A percentile compares a stretch with the other conserved stretches of the same genome.
Conservation (phyloP, 2,113 vertebrate genomes). For the Tragelaphus strepsiceros region DNA sequence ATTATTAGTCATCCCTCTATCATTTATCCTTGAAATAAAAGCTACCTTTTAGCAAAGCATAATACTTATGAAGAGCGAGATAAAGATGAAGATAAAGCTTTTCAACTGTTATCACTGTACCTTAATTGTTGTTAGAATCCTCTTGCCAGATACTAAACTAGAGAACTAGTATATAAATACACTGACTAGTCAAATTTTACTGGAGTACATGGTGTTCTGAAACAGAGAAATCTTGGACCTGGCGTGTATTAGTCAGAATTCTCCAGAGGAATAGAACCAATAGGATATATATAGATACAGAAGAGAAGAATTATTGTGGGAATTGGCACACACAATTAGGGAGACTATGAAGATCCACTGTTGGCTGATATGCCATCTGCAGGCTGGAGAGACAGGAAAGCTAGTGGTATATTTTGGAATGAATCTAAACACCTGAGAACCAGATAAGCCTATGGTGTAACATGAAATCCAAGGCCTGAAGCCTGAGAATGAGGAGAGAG, state of each 20-base stretch:
- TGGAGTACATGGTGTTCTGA: not conserved
- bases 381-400: not conserved
- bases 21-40: not conserved
- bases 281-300: not conserved
- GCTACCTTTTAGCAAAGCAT: not conserved
- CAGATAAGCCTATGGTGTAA: not conserved
- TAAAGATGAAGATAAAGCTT: not conserved
- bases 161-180: not conserved
- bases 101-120: not conserved
- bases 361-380: not conserved
- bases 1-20: not conserved
- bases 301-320: not conserved
- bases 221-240: not conserved
- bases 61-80: not conserved
- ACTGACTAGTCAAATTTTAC: not conserved
- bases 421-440: not conserved
- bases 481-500: not conserved
- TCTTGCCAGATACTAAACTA: not conserved
- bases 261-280: not conserved
- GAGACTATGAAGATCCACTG: not conserved
- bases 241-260: not conserved
- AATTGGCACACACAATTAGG: not conserved
- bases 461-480: not conserved
- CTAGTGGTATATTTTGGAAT: not conserved
- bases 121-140: not conserved